A percentile compares a stretch with the other conserved stretches of the same genome.
phyloP scores from a whole-genome alignment of 1,140 invertebrate species.

The Aphaenogaster ashmeadi region DNA sequence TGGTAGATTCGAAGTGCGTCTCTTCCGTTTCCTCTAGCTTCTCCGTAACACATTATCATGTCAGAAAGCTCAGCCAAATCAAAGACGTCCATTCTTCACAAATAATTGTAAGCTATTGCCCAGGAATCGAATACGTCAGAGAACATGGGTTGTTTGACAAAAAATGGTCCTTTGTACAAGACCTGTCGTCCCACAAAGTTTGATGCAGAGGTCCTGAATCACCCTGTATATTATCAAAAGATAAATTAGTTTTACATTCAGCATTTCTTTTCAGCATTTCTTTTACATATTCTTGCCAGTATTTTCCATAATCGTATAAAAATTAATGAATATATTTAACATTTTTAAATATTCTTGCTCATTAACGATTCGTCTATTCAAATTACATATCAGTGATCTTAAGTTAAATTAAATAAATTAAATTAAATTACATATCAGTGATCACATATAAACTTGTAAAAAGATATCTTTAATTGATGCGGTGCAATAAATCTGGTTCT shows the following conservation, averaged over 20 bases:
- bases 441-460: neutral
- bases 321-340: neutral
- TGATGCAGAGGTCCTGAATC: too few relatives aligned
- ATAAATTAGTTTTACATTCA: conserved; percentile 1
- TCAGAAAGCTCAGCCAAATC: too few relatives aligned
- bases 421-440: neutral
- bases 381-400: neutral
- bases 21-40: too few relatives aligned
- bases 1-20: too few relatives aligned
- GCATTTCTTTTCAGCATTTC: neutral
- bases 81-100: too few relatives aligned
- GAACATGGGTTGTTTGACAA: too few relatives aligned
- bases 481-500: neutral
- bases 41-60: too few relatives aligned
- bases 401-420: neutral
- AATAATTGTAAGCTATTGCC: too few relatives aligned
- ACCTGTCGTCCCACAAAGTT: too few relatives aligned
- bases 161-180: too few relatives aligned
- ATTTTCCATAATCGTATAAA: neutral
- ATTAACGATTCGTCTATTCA: neutral
- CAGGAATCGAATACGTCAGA: too few relatives aligned
- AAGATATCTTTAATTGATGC: neutral
- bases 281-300: neutral
- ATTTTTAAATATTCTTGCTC: neutral
- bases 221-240: neutral